phyloP scores from a whole-genome alignment of 2,113 vertebrate genomes.

The Chloebia gouldiae region DNA sequence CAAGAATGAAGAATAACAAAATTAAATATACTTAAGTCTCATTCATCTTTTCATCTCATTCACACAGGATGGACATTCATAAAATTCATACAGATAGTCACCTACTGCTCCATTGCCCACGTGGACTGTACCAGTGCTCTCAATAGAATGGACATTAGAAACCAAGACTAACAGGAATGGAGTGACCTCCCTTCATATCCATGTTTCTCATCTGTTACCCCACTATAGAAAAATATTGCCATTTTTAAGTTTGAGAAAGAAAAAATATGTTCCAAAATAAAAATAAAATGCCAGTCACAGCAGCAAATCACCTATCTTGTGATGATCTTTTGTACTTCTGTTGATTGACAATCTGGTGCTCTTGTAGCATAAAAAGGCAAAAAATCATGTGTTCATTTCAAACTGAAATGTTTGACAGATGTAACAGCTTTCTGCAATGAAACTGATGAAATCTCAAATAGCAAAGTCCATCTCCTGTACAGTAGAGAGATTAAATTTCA shows the following conservation, averaged over 20 bases:
- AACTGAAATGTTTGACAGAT: slow-evolving; percentile 69
- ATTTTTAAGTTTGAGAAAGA: slow-evolving; percentile 36
- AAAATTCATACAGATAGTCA: background rate
- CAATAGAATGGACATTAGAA: background rate
- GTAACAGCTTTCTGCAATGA: slow-evolving; percentile 65
- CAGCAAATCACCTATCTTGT: slow-evolving; percentile 31
- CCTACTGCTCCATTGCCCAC: background rate
- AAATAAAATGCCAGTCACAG: slow-evolving; percentile 59
- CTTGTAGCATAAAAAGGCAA: slow-evolving; percentile 60
- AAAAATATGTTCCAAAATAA: slow-evolving; percentile 31
- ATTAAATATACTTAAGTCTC: background rate
- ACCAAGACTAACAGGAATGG: background rate
- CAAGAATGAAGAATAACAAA: background rate
- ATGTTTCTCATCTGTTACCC: background rate
- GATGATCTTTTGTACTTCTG: slow-evolving; percentile 29
- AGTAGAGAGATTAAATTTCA: slow-evolving; percentile 41
- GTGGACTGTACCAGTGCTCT: background rate
- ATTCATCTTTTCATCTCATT: slow-evolving; percentile 1
- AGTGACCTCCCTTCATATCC: background rate
- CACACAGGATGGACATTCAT: background rate
- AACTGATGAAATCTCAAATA: slow-evolving; percentile 68
- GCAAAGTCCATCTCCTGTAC: slow-evolving; percentile 32
- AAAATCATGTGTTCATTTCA: slow-evolving; percentile 41
- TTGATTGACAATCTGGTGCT: slow-evolving; percentile 58
- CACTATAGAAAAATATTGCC: background rate